These are phyloP conservation scores for Alexandromys oeconomus DNA, from an alignment of 2,797 vertebrate species.

Conservation along the genomic window DNA sequence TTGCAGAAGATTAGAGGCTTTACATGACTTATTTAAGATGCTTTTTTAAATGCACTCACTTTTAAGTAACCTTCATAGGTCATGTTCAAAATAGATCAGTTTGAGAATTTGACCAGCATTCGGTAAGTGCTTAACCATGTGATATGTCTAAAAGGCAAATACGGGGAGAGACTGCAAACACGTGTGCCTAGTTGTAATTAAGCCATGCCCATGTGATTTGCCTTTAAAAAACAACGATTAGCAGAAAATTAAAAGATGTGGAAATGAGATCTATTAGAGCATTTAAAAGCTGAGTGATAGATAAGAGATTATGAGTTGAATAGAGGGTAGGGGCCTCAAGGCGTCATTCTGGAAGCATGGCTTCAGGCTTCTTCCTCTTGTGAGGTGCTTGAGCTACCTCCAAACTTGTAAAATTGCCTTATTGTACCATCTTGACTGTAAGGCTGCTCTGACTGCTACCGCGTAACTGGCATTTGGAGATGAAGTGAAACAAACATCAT, in stretches of 20 bases:
- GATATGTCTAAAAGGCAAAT: conserved; percentile 62
- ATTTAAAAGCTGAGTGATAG: conserved; percentile 26
- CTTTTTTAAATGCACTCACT: conserved; percentile 59
- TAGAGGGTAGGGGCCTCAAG: background rate
- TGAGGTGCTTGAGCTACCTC: conserved; percentile 24
- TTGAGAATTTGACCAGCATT: conserved; percentile 49
- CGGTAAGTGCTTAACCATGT: conserved; percentile 40
- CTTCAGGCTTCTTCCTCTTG: conserved; percentile 52
- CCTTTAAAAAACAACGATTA: conserved; percentile 58
- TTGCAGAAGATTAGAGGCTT: conserved; percentile 36
- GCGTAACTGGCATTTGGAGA: conserved; percentile 56
- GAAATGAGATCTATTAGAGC: conserved; percentile 47
- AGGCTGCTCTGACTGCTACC: conserved; percentile 59
- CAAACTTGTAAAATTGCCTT: conserved; percentile 1
- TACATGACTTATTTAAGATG: conserved; percentile 24
- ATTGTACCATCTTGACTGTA: conserved; percentile 48
- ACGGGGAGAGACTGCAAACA: conserved; percentile 14
- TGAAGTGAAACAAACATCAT: conserved; percentile 53
- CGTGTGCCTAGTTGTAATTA: conserved; percentile 46
- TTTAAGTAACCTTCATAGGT: conserved; percentile 60
- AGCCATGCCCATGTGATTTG: conserved; percentile 33
- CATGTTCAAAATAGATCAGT: conserved; percentile 53
- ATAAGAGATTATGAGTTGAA: conserved; percentile 17
- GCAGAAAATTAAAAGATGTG: conserved; percentile 34
- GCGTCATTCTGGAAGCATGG: background rate